A percentile compares a stretch with the other conserved stretches of the same genome.
These are phyloP conservation scores for Nicator chloris DNA, from an alignment of 2,113 vertebrate genomes.

Conservation along the genomic window DNA sequence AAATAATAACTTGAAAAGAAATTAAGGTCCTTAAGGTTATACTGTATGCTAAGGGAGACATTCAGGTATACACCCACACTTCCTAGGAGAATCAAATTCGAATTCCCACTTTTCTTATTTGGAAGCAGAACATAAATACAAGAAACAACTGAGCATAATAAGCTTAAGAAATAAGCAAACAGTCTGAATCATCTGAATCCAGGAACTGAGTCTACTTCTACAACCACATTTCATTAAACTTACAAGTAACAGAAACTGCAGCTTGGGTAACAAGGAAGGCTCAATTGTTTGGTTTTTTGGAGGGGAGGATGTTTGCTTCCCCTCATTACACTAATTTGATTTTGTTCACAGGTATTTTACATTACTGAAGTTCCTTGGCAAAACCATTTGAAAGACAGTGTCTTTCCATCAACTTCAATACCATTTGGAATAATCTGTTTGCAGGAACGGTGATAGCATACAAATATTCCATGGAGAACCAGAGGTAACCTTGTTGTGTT, in stretches of 20 bases:
- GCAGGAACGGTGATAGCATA: background rate
- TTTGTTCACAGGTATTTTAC: background rate
- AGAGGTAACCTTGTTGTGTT: background rate
- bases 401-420: background rate
- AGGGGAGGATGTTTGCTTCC: background rate
- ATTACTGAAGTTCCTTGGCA: background rate
- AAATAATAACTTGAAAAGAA: background rate
- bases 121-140: background rate
- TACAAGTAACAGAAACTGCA: background rate
- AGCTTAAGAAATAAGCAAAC: background rate
- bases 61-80: background rate
- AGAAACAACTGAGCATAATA: background rate
- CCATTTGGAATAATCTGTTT: background rate
- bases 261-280: background rate
- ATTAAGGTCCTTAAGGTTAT: background rate
- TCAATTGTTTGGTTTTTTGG: fast-evolving
- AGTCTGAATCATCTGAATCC: background rate
- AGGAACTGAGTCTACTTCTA: background rate
- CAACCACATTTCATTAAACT: background rate
- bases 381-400: background rate
- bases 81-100: background rate
- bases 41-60: background rate
- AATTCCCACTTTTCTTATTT: background rate
- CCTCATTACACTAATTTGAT: background rate
- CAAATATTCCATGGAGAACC: background rate